Evolutionary conservation across 2,113 vertebrate genomes (phyloP).

Genomic region (Excalfactoria chinensis): DNA sequence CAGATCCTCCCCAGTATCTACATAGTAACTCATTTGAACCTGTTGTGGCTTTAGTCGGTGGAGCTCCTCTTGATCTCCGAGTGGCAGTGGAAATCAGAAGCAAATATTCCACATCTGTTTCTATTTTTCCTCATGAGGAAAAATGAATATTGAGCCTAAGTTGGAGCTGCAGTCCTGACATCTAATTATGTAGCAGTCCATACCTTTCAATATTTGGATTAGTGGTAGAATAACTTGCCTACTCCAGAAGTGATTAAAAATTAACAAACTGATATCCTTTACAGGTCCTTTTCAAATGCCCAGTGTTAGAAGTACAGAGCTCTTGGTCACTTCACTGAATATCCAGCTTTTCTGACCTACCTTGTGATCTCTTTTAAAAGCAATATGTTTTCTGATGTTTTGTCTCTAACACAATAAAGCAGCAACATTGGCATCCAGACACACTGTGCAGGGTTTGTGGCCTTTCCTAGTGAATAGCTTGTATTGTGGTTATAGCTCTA

Average conservation of each 20-base stretch:
- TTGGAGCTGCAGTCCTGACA: not conserved
- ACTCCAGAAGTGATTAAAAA: not conserved
- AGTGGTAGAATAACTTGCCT: not conserved
- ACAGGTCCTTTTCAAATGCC: not conserved
- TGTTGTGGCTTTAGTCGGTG: slow-evolving; percentile 36
- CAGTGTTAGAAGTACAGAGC: not conserved
- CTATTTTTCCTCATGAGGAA: slow-evolving; percentile 11
- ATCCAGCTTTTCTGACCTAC: not conserved
- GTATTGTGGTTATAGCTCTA: slow-evolving; percentile 60
- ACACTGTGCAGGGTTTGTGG: slow-evolving; percentile 60
- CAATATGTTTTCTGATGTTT: slow-evolving; percentile 18
- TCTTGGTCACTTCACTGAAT: not conserved
- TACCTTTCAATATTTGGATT: not conserved
- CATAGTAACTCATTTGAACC: not conserved
- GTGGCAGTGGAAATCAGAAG: slow-evolving; percentile 27
- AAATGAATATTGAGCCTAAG: not conserved
- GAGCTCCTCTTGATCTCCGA: slow-evolving; percentile 9
- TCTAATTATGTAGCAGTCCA: not conserved
- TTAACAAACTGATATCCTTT: not conserved
- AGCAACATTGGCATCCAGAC: slow-evolving; percentile 44
- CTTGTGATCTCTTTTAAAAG: not conserved
- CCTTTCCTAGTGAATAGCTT: slow-evolving; percentile 65
- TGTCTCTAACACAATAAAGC: slow-evolving; percentile 43
- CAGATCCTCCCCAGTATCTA: slow-evolving; percentile 45
- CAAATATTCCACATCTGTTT: slow-evolving; percentile 38